Percentiles rank a stretch among this genome's conserved stretches.
phyloP scores from a whole-genome alignment of 2,888 invertebrate species.

The Globia sparganii region DNA sequence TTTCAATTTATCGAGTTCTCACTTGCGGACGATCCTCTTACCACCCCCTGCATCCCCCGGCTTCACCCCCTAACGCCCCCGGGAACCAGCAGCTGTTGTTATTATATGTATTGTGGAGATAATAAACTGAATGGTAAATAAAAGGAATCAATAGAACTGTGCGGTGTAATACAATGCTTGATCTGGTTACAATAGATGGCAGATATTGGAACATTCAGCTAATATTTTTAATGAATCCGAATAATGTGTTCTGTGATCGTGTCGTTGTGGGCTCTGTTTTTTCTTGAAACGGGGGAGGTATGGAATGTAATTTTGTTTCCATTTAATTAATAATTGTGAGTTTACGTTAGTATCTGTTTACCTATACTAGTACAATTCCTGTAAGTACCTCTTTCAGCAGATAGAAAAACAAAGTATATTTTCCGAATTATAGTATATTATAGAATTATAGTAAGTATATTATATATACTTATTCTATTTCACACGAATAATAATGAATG shows the following conservation, averaged over 20 bases:
- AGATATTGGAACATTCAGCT: neutral
- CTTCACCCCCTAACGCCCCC: neutral
- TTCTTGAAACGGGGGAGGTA: neutral
- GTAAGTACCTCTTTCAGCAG: neutral
- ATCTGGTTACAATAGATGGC: conserved; percentile 22
- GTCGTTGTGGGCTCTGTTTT: neutral
- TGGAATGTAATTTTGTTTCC: neutral
- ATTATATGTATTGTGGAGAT: conserved; percentile 19
- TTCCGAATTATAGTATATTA: neutral
- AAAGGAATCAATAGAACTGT: conserved; percentile 5
- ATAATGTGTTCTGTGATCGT: neutral
- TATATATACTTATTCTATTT: no score
- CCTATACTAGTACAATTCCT: no score
- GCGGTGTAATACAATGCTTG: conserved; percentile 1
- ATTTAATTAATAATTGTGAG: neutral
- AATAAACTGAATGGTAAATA: conserved; percentile 28
- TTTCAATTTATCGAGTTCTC: conserved; percentile 25
- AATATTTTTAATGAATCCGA: conserved; percentile 4
- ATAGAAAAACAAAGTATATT: neutral
- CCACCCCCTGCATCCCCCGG: no score
- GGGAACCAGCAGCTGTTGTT: conserved; percentile 33
- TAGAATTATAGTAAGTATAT: no score
- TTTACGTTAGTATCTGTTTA: neutral
- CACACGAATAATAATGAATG: neutral
- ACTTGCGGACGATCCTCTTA: conserved; percentile 2